phyloP scores from a whole-genome alignment of 2,888 invertebrate species.

The Conchocele bisecta region DNA sequence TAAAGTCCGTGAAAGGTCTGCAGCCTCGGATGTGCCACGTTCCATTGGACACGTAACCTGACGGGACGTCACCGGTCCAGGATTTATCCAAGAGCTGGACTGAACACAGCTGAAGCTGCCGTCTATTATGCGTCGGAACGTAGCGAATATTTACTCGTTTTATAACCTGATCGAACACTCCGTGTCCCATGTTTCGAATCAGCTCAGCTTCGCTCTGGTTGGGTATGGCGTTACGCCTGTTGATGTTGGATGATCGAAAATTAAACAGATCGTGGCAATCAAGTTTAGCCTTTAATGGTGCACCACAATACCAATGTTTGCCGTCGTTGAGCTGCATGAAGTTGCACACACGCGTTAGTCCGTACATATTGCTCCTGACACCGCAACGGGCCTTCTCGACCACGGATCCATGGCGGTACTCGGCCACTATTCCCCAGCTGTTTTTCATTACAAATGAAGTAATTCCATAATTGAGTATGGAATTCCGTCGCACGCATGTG shows the following conservation, averaged over 20 bases:
- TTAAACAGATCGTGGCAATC: conserved; percentile 22
- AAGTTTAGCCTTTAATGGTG: conserved; percentile 14
- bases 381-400: no score
- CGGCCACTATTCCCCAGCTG: no score
- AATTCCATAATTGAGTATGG: no score
- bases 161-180: conserved; percentile 6
- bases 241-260: conserved; percentile 17
- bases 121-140: no score
- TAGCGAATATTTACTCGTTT: no score
- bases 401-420: no score
- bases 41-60: neutral
- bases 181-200: conserved; percentile 29
- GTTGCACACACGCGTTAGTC: conserved; percentile 36
- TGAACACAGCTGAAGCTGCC: no score
- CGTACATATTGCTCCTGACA: conserved; percentile 16
- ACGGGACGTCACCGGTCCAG: no score
- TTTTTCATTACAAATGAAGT: no score
- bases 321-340: conserved; percentile 36
- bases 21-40: conserved; percentile 19
- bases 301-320: conserved; percentile 44
- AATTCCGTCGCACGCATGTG: no score
- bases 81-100: no score
- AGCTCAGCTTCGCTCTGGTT: conserved; percentile 11
- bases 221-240: neutral
- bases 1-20: neutral